Conservation (phyloP, 2,113 vertebrate species). For the Alligator mississippiensis region DNA sequence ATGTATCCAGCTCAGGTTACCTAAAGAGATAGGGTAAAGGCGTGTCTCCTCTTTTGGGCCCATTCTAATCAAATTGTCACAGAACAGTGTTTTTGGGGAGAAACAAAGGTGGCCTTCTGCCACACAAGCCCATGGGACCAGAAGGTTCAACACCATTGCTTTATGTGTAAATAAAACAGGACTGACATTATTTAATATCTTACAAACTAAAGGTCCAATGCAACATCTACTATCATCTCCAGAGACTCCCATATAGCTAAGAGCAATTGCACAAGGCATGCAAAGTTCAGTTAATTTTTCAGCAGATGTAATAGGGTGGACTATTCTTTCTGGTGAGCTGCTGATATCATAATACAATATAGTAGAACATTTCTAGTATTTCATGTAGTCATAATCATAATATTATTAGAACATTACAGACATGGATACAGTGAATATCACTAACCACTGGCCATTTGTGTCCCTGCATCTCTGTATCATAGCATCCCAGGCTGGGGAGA, state of each 20-base stretch:
- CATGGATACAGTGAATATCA: background rate
- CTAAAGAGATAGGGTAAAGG: no score
- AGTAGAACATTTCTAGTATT: background rate
- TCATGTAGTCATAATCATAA: background rate
- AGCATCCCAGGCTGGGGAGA: background rate
- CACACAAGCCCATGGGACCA: no score
- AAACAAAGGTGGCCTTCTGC: no score
- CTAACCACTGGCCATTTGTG: background rate
- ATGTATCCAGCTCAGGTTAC: no score
- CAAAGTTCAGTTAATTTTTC: background rate
- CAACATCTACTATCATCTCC: background rate
- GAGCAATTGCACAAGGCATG: background rate
- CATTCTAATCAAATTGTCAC: no score
- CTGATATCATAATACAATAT: background rate
- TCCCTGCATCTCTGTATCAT: background rate
- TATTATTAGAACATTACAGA: background rate
- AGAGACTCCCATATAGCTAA: background rate
- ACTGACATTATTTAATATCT: background rate
- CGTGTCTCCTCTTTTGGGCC: no score
- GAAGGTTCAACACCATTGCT: no score
- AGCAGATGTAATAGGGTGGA: background rate
- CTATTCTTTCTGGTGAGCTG: background rate
- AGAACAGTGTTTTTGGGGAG: no score
- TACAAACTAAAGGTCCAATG: background rate
- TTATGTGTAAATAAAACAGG: background rate